Base-by-base conservation (phyloP, 2,113 vertebrate genomes). In the Notothenia rossii region DNA sequence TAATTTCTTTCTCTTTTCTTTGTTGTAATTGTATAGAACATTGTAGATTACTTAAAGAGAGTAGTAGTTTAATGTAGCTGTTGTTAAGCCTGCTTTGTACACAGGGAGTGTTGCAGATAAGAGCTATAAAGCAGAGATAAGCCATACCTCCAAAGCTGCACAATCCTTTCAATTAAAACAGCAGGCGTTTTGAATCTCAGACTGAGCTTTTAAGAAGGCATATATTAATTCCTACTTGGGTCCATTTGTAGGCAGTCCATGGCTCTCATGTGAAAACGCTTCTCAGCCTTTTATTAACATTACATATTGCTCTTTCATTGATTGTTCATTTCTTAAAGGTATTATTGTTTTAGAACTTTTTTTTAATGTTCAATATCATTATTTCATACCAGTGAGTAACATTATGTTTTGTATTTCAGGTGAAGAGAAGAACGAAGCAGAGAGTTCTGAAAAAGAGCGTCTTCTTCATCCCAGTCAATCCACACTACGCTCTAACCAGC, bases 401-500 rank as follows among this genome's bases (percentile, higher is more conserved):
- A 29, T 46, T 53, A 14, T 6, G 54, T 58, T 64, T 59, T 75
- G 17, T 53, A 1, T 53, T 75, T 72, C 75, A 54, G 50, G 4
- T 2, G 33, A 45, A 20, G 17, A 10, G 15, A 1, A 22, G 4
- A 15, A 1, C 3, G 3, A 46, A 18, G 2, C 6, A 53, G 17
- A 4, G 0, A 9, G 4, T 3, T 48, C 59, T 0, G 70, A 66
- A 51, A 9, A 29, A 0, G 2, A 5, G 0, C 0, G 1, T 0
- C 5, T 36, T 51, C 50, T 77, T 1, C 4, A 74, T 4, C 5
- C 33, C 15, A 33, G 43, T 50, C 6, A 3, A 5, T 2, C 68
- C 11, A 87, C 81, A 29, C 40, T 65, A 22, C 63, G 18, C 17
- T 73, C 72, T 12, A 8, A 12, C 12, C 72, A 73, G 72, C 15